Evolutionary conservation across 2,888 invertebrate species (phyloP).

Genomic region (Heteropelma amictum): DNA sequence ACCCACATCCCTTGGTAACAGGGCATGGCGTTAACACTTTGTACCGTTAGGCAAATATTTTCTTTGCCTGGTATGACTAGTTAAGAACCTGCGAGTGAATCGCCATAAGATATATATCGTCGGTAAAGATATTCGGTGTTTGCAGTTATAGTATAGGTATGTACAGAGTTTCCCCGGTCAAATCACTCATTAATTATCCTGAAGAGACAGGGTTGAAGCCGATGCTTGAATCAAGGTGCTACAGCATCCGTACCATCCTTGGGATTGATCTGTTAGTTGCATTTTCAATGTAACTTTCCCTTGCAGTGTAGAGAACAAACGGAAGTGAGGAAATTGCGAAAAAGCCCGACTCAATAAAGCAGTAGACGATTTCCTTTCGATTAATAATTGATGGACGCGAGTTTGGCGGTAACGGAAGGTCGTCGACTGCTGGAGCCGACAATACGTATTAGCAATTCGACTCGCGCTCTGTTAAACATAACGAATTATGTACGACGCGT

Average conservation of each 20-base stretch:
- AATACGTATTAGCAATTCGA: slow-evolving; percentile 38
- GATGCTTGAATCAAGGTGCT: no score
- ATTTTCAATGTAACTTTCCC: no score
- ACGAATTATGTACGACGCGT: slow-evolving; percentile 41
- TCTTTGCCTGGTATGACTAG: slow-evolving; percentile 13
- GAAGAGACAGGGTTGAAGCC: no score
- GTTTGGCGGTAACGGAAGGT: slow-evolving; percentile 27
- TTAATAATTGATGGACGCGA: background rate
- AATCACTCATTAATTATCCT: no score
- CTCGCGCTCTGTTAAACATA: slow-evolving; percentile 40
- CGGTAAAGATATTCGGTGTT: background rate
- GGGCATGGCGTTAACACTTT: background rate
- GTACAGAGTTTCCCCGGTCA: no score
- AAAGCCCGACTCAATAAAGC: no score
- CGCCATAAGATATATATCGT: slow-evolving; percentile 22
- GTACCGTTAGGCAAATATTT: slow-evolving; percentile 37
- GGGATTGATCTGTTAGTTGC: no score
- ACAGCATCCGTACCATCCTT: no score
- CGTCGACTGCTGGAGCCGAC: slow-evolving; percentile 37
- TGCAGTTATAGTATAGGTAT: no score
- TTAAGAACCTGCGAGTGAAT: slow-evolving; percentile 42
- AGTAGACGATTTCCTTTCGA: no score
- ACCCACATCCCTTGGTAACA: slow-evolving; percentile 31
- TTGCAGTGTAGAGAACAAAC: no score
- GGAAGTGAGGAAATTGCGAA: no score